Evolutionary conservation across 2,113 vertebrate genomes (phyloP).

Genomic region (Phylloscopus whistleri): DNA sequence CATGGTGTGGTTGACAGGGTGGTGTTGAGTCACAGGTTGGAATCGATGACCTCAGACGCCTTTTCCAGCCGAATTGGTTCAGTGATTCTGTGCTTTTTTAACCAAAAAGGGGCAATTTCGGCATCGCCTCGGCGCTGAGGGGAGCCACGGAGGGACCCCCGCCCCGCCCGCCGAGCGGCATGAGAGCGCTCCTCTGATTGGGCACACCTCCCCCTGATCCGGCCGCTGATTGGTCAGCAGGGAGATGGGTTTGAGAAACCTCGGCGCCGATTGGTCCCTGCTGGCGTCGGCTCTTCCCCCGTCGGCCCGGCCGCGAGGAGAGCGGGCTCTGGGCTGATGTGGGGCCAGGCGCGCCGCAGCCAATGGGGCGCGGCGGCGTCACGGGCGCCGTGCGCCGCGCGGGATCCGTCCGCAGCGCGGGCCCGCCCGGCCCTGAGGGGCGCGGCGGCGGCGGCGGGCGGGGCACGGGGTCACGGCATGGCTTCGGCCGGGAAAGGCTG

Average conservation of each 20-base stretch:
- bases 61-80: background rate
- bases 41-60: background rate
- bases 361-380: slow-evolving; percentile 67
- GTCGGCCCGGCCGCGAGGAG: background rate
- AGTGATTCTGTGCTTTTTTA: background rate
- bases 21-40: background rate
- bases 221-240: background rate
- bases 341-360: slow-evolving; percentile 73
- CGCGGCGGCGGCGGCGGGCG: background rate
- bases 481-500: fast-evolving
- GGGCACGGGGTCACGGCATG: fast-evolving
- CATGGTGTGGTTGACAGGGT: background rate
- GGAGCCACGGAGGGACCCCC: fast-evolving
- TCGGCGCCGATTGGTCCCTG: background rate
- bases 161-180: background rate
- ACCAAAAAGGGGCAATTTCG: fast-evolving
- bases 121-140: background rate
- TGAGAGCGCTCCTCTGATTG: slow-evolving; percentile 59
- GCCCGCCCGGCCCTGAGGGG: background rate
- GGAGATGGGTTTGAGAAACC: background rate
- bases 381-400: background rate
- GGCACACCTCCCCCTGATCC: background rate
- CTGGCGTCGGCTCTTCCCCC: background rate
- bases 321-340: slow-evolving; percentile 82
- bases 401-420: slow-evolving; percentile 68